phyloP scores from a whole-genome alignment of 2,888 invertebrate species.

The Microctonus aethiopoides region DNA sequence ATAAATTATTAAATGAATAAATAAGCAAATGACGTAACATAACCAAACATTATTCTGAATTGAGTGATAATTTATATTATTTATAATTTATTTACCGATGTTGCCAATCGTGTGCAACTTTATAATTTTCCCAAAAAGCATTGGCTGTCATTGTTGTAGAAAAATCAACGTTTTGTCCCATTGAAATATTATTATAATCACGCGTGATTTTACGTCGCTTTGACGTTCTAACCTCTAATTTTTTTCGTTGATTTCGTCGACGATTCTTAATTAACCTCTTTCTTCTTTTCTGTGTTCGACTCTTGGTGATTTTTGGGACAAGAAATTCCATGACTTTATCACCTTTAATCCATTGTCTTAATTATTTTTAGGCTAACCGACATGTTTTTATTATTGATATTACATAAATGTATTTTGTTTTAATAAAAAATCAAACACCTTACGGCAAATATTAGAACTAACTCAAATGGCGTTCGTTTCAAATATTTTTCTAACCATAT shows the following conservation, averaged over 20 bases:
- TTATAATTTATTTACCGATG: constrained; percentile 52
- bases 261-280: constrained; percentile 49
- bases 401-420: background rate
- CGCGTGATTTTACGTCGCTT: constrained; percentile 42
- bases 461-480: background rate
- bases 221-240: constrained; percentile 55
- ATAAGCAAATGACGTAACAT: too few relatives aligned
- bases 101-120: constrained; percentile 60
- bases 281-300: constrained; percentile 46
- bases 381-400: background rate
- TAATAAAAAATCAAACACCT: background rate
- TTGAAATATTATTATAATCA: constrained; percentile 27
- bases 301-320: constrained; percentile 45
- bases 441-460: too few relatives aligned
- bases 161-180: constrained; percentile 35
- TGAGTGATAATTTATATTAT: too few relatives aligned
- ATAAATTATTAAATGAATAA: too few relatives aligned
- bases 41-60: too few relatives aligned
- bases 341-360: background rate
- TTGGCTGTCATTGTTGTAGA: constrained; percentile 56
- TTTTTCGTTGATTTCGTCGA: constrained; percentile 47
- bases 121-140: constrained; percentile 63
- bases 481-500: too few relatives aligned
- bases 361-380: background rate
- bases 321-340: constrained; percentile 51